Base-by-base conservation (phyloP, 2,888 invertebrate species). In the Dicyrtomina minuta region DNA sequence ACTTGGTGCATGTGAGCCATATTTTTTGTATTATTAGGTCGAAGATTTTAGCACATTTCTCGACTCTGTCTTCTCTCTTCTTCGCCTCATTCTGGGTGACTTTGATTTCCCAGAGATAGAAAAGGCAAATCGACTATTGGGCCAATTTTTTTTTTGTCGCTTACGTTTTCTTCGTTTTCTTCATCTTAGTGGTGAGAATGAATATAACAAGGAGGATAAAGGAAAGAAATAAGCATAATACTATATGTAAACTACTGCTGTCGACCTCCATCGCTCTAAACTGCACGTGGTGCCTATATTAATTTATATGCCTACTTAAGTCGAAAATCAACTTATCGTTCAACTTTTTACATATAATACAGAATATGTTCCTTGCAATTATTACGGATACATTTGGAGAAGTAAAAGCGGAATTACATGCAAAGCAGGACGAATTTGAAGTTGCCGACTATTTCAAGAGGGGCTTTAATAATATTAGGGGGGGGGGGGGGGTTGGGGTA, bases 341-440 rank as follows among this genome's bases (percentile, higher is more conserved):
- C n/a, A n/a, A n/a, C n/a, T n/a, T n/a, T n/a, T n/a, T n/a, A n/a
- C n/a, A n/a, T n/a, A n/a, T n/a, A n/a, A n/a, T 79, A 33, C 77
- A 88, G 87, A 90, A 90, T 81, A 90, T 91, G 90, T 91, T 91
- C 82, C 80, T 91, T 81, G 91, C 90, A 72, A 91, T 91, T 79
- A 90, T 91, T 77, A 90, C 88, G 80, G 90, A 90, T 80, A 88
- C 90, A 0, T 91, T 90, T 79, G 85, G 87, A 0, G 87, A 88
- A 78, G 90, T 90, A 1, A 90, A 90, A 81, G 84, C 85, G 1
- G 89, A 90, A 81, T 84, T 88, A 73, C 82, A 84, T 33, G 81
- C 81, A 67, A 83, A 84, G 77, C 83, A 83, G 78, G 81, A 86
- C 8, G 8, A 83, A 79, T 84, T 87, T 79, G 86, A 87, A 78